phyloP scores from a whole-genome alignment of 2,888 invertebrate genomes.

The Limnephilus marmoratus region DNA sequence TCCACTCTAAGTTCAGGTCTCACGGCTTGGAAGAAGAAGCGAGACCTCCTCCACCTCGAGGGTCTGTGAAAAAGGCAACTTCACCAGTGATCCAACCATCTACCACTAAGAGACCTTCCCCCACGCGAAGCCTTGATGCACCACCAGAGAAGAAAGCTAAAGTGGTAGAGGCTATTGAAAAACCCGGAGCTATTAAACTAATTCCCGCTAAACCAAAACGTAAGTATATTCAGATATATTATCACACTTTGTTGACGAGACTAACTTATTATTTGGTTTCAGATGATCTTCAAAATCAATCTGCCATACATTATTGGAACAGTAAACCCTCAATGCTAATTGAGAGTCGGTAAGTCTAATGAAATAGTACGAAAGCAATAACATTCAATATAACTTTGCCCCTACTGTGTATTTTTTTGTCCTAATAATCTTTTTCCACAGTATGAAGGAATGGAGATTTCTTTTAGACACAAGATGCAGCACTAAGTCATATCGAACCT shows the following conservation, averaged over 20 bases:
- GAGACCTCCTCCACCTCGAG: slow-evolving; percentile 89
- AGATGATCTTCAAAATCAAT: slow-evolving; percentile 69
- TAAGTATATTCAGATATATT: slow-evolving; percentile 80
- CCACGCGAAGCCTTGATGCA: slow-evolving; percentile 73
- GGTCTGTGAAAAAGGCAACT: slow-evolving; percentile 78
- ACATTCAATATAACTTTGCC: neutral
- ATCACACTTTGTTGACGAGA: slow-evolving; percentile 68
- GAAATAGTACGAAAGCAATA: slow-evolving; percentile 53
- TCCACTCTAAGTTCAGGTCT: slow-evolving; percentile 93
- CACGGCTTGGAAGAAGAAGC: slow-evolving; percentile 93
- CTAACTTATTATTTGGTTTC: slow-evolving; percentile 73
- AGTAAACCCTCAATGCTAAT: slow-evolving; percentile 2
- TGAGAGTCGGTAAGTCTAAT: slow-evolving; percentile 61
- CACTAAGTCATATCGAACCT: neutral
- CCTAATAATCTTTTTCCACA: slow-evolving; percentile 41
- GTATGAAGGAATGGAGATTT: slow-evolving; percentile 21
- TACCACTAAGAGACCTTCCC: slow-evolving; percentile 75
- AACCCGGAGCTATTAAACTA: slow-evolving; percentile 89
- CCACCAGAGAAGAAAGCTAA: slow-evolving; percentile 89
- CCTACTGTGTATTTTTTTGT: slow-evolving; percentile 12
- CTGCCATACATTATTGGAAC: neutral
- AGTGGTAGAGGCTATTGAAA: slow-evolving; percentile 80
- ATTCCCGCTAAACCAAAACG: slow-evolving; percentile 94
- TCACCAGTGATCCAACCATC: slow-evolving; percentile 73
- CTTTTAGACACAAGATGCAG: slow-evolving; percentile 16